Base-by-base conservation (phyloP, 2,797 vertebrate genomes). In the Rousettus madagascariensis region DNA sequence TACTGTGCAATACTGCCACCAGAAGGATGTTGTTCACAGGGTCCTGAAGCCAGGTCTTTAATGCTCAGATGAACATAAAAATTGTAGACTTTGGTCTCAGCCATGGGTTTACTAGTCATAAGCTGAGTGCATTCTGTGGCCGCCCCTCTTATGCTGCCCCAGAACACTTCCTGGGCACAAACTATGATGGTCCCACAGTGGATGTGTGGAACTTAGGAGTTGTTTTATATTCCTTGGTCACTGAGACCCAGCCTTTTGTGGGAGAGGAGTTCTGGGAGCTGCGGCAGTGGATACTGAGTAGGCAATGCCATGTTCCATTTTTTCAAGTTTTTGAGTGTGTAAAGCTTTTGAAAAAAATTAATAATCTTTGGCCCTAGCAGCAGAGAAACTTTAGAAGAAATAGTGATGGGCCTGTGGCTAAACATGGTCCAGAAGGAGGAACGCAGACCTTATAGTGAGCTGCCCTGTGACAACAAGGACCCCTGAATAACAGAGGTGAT, bases 281-380 rank as follows among this genome's bases (percentile, higher is more conserved):
- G 7, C 17, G 57, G 2, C 36, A 65, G 55, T 8, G 7, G 26
- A 1, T 65, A n/a, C 30, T 49, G 24, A 53, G 41, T 8, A 10
- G 43, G 49, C 24, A 61, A 26, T 53, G 10, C n/a, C 9, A 4
- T 8, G 3, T 28, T 26, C 26, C 24, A 41, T 30, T 30, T 41
- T 79, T 43, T 30, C 36, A 59, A 59, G 36, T 36, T 79, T 59
- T 59, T 43, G 36, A 30, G 41, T 61, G n/a, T 78, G 49, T 72
- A 46, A 51, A 68, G 10, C 43, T 87, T 87, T 33, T 59, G 55
- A 24, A 85, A 83, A 79, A 95, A 59, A 63, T 43, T 86, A 19
- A 20, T 30, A 30, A 28, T 43, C 71, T 38, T 61, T 1, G 38
- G 69, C 13, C 17, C 6, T 2, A 69, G 59, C 36, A 59, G 84